Percentiles rank a stretch among this genome's conserved stretches.
These are phyloP conservation scores for Marasmarcha lunaedactyla DNA, from an alignment of 2,888 invertebrate genomes.

Conservation along the genomic window DNA sequence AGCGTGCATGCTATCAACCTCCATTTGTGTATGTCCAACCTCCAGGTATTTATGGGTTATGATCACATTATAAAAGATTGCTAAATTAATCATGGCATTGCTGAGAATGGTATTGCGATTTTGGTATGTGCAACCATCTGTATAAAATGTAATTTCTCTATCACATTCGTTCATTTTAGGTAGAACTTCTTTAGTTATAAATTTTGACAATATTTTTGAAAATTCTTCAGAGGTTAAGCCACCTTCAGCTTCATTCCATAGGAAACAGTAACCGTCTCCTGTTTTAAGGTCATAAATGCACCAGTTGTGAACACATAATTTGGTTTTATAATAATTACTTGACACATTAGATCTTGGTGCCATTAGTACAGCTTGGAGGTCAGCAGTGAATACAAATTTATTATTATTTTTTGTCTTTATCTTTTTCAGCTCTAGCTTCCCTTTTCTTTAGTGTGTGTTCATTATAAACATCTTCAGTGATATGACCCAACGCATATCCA, in stretches of 20 bases:
- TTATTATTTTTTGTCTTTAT: too few relatives aligned
- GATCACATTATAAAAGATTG: constrained; percentile 13
- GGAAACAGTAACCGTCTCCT: constrained; percentile 13
- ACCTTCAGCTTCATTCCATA: constrained; percentile 16
- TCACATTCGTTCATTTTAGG: constrained; percentile 7
- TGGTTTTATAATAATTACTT: constrained; percentile 13
- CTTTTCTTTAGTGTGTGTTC: too few relatives aligned
- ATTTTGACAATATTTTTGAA: constrained; percentile 13
- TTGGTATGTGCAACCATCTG: constrained; percentile 16
- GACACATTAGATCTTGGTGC: constrained; percentile 14
- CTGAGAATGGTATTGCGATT: constrained; percentile 15
- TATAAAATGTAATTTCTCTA: constrained; percentile 8
- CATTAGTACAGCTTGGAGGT: constrained; percentile 9
- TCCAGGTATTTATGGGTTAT: constrained; percentile 16
- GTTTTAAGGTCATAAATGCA: constrained; percentile 13
- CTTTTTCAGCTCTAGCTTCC: too few relatives aligned
- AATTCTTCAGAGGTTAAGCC: constrained; percentile 11
- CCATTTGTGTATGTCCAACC: constrained; percentile 18
- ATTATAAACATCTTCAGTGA: constrained; percentile 10
- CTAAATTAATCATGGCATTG: constrained; percentile 15
- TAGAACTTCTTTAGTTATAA: constrained; percentile 10
- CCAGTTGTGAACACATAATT: constrained; percentile 13
- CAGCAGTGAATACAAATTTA: too few relatives aligned
- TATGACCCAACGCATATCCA: constrained; percentile 11
- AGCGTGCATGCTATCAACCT: constrained; percentile 15